Conservation (phyloP, 2,113 vertebrate species). For the Gnathonemus echidnorhynchus region DNA sequence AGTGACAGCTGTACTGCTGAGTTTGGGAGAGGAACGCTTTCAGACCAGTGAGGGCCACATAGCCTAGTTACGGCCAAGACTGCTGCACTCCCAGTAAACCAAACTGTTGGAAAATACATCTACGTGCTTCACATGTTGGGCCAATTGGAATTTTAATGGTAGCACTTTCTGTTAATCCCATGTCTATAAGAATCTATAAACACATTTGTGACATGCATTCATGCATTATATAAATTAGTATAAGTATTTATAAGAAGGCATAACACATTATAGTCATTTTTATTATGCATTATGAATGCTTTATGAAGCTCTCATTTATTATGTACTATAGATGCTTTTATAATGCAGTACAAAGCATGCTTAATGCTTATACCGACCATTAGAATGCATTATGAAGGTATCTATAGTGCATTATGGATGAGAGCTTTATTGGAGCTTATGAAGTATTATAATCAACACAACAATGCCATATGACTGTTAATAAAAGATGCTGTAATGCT, state of each 20-base stretch:
- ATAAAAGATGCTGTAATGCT: not conserved
- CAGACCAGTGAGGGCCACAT: not conserved
- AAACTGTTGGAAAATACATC: not conserved
- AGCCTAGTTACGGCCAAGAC: not conserved
- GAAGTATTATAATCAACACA: not conserved
- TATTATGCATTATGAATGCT: not conserved
- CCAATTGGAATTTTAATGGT: not conserved
- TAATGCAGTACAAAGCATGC: not conserved
- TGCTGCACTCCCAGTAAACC: not conserved
- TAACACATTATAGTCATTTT: not conserved
- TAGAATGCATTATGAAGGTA: not conserved
- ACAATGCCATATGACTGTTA: not conserved
- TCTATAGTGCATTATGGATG: not conserved
- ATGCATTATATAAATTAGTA: not conserved
- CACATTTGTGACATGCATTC: not conserved
- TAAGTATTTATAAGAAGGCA: not conserved
- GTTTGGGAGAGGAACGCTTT: slow-evolving; percentile 36
- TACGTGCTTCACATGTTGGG: not conserved
- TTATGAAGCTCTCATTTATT: not conserved
- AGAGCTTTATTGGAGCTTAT: not conserved
- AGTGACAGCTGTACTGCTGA: slow-evolving; percentile 48
- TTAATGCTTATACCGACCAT: not conserved
- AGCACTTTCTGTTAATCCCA: not conserved
- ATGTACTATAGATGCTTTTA: not conserved
- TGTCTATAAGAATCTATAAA: not conserved